Evolutionary conservation across 2,888 invertebrate species (phyloP), one percentile per base, ranked within the genome.

Genomic region (Timandra comae): DNA sequence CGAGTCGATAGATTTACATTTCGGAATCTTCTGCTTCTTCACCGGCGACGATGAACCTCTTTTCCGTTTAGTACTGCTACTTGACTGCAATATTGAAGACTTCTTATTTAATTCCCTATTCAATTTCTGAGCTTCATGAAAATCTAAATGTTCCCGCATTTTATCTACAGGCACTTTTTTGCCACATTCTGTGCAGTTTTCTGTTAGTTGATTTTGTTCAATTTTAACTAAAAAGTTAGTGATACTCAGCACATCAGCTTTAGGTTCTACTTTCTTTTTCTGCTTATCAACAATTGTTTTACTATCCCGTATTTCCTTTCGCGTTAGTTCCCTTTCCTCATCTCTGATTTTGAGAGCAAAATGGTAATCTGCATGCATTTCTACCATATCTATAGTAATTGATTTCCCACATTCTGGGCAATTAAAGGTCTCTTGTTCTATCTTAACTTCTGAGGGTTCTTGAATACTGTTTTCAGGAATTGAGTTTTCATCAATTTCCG

Each of bases 61-160:
- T 63, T 84, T 86, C 47, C 82, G 66, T 48, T 85, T 86, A 1
- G 54, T 56, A 47, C 41, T 63, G 30, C 34, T 71, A 1, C 51
- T 54, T 16, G 45, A 33, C 7, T 51, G 27, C 2, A 37, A 33
- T 7, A 51, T 35, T 27, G 39, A 43, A 0, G 54, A 39, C 52
- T 70, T 78, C 22, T 62, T 77, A 59, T 92, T 92, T 4, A 92
- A 63, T 70, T 91, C 88, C 49, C 87, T 78, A 50, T 90, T 94
- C 30, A 97, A 68, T 57, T 91, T 91, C 59, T 91, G 89, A 3
- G 97, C 97, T 52, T 93, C 87, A 69, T 97, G 97, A 66, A 90
- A 96, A 78, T 97, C 97, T 53, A 88, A 72, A 74, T 97, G 97
- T 59, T 94, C 93, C 1, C 85, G 66, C 50, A 91, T 84, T 38